Evolutionary conservation across 2,113 vertebrate species (phyloP).

Genomic region (Ageneiosus marmoratus): DNA sequence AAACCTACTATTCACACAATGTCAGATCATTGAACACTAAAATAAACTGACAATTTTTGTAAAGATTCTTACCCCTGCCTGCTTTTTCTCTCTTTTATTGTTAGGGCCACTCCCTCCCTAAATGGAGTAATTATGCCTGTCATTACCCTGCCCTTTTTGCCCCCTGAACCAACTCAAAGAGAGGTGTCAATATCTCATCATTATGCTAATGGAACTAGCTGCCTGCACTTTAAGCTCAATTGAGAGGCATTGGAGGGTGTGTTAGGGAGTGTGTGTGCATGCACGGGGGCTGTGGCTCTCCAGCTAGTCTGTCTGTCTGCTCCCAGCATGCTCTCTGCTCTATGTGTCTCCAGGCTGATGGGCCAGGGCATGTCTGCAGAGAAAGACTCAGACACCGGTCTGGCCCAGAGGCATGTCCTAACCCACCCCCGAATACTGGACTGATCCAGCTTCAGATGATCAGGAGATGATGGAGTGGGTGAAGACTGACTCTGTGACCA

Average conservation of each 20-base stretch:
- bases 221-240: slow-evolving; percentile 72
- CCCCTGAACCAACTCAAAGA: slow-evolving; percentile 72
- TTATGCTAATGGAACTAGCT: slow-evolving; percentile 72
- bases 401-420: slow-evolving; percentile 38
- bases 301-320: slow-evolving; percentile 70
- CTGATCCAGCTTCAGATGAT: slow-evolving; percentile 36
- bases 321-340: slow-evolving; percentile 52
- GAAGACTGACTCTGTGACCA: slow-evolving; percentile 20
- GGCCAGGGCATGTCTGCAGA: slow-evolving; percentile 63
- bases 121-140: slow-evolving; percentile 74
- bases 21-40: background rate
- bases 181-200: slow-evolving; percentile 76
- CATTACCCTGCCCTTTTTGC: slow-evolving; percentile 69
- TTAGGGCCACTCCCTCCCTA: slow-evolving; percentile 70
- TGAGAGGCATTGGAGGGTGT: slow-evolving; percentile 32
- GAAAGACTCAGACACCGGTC: slow-evolving; percentile 44
- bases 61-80: background rate
- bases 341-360: slow-evolving; percentile 56
- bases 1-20: background rate
- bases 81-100: slow-evolving; percentile 36
- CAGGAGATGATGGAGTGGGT: slow-evolving; percentile 30
- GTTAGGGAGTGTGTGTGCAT: slow-evolving; percentile 32
- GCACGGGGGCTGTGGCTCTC: slow-evolving; percentile 50
- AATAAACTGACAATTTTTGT: slow-evolving; percentile 7
- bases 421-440: slow-evolving; percentile 30